Percentiles rank a stretch among this genome's conserved stretches.
These are phyloP conservation scores for Xestia xanthographa DNA, from an alignment of 2,888 invertebrate species.

Conservation along the genomic window DNA sequence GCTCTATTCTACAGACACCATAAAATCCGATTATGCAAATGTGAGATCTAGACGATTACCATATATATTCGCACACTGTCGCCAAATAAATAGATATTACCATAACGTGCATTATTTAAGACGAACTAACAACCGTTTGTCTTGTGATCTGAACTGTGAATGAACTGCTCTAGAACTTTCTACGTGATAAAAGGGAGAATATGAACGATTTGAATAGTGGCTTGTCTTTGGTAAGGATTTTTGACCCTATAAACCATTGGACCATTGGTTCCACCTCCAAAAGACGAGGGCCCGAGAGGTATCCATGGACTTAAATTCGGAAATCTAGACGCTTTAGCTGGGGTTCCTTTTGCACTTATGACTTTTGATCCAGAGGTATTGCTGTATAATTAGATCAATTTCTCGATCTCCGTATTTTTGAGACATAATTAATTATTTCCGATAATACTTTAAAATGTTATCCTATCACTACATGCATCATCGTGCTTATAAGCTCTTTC, in stretches of 20 bases:
- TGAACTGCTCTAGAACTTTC: slow-evolving; percentile 24
- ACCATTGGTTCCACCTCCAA: neutral
- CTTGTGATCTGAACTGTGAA: slow-evolving; percentile 41
- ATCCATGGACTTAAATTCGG: too few relatives aligned
- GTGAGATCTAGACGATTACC: slow-evolving; percentile 65
- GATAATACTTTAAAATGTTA: too few relatives aligned
- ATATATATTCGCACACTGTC: slow-evolving; percentile 65
- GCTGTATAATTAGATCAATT: neutral
- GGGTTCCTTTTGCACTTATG: neutral
- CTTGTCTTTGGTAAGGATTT: neutral
- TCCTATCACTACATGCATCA: too few relatives aligned
- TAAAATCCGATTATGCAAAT: slow-evolving; percentile 74
- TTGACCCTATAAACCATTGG: too few relatives aligned
- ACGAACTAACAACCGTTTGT: slow-evolving; percentile 39
- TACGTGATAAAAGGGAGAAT: neutral
- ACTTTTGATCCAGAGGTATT: too few relatives aligned
- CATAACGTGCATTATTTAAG: slow-evolving; percentile 63
- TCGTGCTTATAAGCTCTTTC: neutral
- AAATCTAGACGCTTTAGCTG: neutral
- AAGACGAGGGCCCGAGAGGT: neutral
- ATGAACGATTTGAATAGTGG: neutral
- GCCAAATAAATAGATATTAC: slow-evolving; percentile 63
- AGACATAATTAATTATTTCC: neutral
- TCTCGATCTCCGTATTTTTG: neutral
- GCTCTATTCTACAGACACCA: slow-evolving; percentile 50